Evolutionary conservation across 1,140 invertebrate species (phyloP), one percentile per base, ranked within the genome.

Genomic region (Choristoneura fumiferana): DNA sequence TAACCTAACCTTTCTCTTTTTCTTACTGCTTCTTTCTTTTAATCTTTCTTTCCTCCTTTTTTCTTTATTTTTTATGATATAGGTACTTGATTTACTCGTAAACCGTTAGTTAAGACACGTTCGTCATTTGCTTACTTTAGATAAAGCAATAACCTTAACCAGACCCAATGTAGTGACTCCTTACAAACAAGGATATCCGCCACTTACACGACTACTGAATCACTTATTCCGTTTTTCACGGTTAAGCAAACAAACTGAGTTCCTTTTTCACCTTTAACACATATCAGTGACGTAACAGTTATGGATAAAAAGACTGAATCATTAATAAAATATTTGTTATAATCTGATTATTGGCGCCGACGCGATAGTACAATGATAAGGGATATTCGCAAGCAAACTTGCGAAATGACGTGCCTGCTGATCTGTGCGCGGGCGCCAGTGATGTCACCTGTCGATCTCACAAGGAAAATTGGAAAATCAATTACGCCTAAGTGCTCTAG

Each of bases 381-480:
- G 12, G 1, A 43, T 17, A 43, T 43, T 43, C 40, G 40, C 40
- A 43, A 17, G n/a, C n/a, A n/a, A n/a, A n/a, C n/a, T n/a, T n/a
- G n/a, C n/a, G 17, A 18, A 18, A 18, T 43, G 40, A 43, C 40
- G 40, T 43, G 40, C 15, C n/a, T n/a, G n/a, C n/a, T n/a, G n/a
- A n/a, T n/a, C n/a, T n/a, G n/a, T n/a, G n/a, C n/a, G n/a, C n/a
- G n/a, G n/a, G 40, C 40, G 40, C 40, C 40, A 43, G 40, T 43
- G 40, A 43, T 43, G 40, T 43, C 40, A 43, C n/a, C n/a, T n/a
- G n/a, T n/a, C 40, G 40, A 18, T 18, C 17, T 5, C 12, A 22
- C 13, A 43, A 43, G 40, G 40, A 43, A 43, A 43, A 43, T 43
- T n/a, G n/a, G n/a, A n/a, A n/a, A n/a, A n/a, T n/a, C n/a, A n/a